Conservation (phyloP, 1,140 invertebrate species). For the Philopotamus ludificatus region DNA sequence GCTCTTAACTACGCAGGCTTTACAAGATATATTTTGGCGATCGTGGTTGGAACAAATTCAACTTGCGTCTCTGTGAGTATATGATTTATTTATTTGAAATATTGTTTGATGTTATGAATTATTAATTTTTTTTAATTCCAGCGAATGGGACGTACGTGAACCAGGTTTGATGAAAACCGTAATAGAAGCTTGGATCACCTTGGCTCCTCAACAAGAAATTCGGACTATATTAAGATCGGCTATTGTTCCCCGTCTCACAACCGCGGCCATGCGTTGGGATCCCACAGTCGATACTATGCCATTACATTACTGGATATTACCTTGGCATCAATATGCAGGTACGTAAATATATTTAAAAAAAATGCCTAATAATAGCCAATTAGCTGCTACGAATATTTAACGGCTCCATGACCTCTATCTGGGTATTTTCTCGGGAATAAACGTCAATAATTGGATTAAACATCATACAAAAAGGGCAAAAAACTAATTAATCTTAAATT, state of each 20-base stretch:
- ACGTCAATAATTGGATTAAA: no score
- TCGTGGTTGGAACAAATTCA: conserved; percentile 47
- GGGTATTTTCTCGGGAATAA: no score
- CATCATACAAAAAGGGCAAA: no score
- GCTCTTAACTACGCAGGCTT: conserved; percentile 47
- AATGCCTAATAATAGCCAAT: no score
- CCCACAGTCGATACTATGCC: conserved; percentile 90
- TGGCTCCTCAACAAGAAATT: conserved; percentile 81
- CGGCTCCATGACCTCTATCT: no score
- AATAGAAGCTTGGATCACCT: conserved; percentile 76
- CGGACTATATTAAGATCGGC: conserved; percentile 81
- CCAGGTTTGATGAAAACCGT: conserved; percentile 75
- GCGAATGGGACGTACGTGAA: conserved; percentile 71
- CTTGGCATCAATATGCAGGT: conserved; percentile 68
- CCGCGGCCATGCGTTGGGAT: conserved; percentile 90
- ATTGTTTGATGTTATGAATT: conserved; percentile 4
- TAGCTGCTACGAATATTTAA: no score
- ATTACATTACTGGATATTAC: conserved; percentile 95
- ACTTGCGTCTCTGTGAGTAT: conserved; percentile 48
- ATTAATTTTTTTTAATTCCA: conserved; percentile 38
- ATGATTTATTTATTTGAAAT: conserved; percentile 1
- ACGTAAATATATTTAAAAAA: no score
- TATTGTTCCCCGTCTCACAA: conserved; percentile 74
- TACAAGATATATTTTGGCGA: conserved; percentile 50
- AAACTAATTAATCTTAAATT: no score